Evolutionary conservation across 1,140 invertebrate genomes (phyloP).

Genomic region (Cherax destructor): DNA sequence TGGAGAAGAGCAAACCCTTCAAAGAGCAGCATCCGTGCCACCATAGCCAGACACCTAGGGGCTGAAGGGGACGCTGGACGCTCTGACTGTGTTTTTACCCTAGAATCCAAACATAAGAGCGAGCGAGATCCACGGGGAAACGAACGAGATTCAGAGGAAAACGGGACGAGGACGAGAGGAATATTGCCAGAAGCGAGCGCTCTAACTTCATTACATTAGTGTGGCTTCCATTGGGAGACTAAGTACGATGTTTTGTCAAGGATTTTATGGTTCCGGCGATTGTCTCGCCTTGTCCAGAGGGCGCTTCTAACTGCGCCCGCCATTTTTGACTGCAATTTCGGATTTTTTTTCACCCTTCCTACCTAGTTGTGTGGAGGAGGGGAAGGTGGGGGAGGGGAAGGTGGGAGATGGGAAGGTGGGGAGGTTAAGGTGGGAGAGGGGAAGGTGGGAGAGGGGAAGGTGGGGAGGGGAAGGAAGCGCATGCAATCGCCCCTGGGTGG

Average conservation of each 20-base stretch:
- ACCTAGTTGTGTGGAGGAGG: neutral
- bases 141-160: neutral
- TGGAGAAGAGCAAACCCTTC: too few species aligned
- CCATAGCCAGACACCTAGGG: too few species aligned
- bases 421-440: too few species aligned
- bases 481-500: constrained; percentile 1
- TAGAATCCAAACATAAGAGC: neutral
- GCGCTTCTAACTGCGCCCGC: neutral
- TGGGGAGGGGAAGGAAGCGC: neutral
- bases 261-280: constrained; percentile 48
- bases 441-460: too few species aligned
- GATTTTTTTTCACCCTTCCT: neutral
- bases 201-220: constrained; percentile 59
- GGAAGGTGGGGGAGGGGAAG: too few species aligned
- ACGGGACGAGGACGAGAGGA: neutral
- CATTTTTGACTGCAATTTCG: neutral
- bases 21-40: too few species aligned
- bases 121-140: neutral
- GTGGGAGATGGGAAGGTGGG: neutral
- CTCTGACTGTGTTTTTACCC: too few species aligned
- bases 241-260: constrained; percentile 54
- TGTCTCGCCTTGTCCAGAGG: neutral
- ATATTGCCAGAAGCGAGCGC: neutral
- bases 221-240: constrained; percentile 23
- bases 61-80: too few species aligned